Base-by-base conservation (phyloP, 2,113 vertebrate genomes). In the Corythornis madagascariensis region DNA sequence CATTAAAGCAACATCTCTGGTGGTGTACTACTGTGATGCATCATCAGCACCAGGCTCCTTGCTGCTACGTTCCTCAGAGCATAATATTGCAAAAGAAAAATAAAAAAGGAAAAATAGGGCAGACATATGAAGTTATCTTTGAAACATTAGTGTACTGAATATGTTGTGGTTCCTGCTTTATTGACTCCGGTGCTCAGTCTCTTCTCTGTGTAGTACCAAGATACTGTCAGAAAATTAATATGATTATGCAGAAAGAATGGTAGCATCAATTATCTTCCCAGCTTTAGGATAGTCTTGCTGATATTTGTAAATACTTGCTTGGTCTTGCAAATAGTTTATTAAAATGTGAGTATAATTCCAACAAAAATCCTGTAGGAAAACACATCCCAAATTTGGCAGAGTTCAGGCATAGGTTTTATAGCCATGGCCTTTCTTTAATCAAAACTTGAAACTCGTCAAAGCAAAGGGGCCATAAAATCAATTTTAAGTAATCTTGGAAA, bases 401-500 rank as follows among this genome's bases (percentile, higher is more conserved):
- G 53, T 61, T 60, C 42, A 75, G n/a, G n/a, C 21, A 2, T 4
- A 43, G 40, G 6, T 88, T 89, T 94, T 47, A 11, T n/a, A 71
- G 64, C 73, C 48, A 60, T 88, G 72, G 48, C 48, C 60, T 71
- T 63, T 67, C 60, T 83, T 85, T 85, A 87, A 69, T 82, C 79
- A 93, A 56, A 56, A n/a, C 65, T 71, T 52, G 64, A 88, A 92
- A 88, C 40, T 40, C 2, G 0, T 61, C 69, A 83, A 50, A 92
- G 57, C 53, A 90, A 86, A 93, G 65, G 35, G 43, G 25, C 80
- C 76, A 80, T 92, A 75, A 92, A 92, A 94, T 87, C 69, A 74
- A 59, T 93, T 90, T 69, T 88, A 45, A 81, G 73, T 81, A 88
- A 91, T 93, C 86, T 86, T 93, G 80, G 83, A 90, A 92, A 86